These are phyloP conservation scores for Semotilus atromaculatus DNA, from an alignment of 2,797 vertebrate species.

Conservation along the genomic window DNA sequence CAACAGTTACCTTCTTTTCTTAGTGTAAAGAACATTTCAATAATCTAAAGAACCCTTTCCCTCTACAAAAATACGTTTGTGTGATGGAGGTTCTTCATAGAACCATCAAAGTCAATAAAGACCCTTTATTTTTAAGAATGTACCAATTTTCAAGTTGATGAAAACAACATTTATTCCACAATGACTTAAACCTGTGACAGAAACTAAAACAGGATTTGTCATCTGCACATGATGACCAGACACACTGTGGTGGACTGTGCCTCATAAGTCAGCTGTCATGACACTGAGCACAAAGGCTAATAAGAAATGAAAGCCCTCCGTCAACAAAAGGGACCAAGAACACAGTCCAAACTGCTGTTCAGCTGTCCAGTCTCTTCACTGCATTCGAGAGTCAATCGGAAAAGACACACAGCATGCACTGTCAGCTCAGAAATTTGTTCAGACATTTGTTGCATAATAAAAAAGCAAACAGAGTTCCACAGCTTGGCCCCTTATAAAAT, in stretches of 20 bases:
- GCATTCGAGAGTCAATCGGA: constrained; percentile 49
- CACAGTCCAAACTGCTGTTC: constrained; percentile 39
- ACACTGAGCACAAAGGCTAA: constrained; percentile 49
- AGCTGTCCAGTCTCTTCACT: constrained; percentile 43
- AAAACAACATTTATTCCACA: neutral
- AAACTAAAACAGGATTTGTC: constrained; percentile 42
- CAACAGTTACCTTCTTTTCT: neutral
- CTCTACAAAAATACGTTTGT: neutral
- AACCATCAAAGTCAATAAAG: neutral
- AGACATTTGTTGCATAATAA: constrained; percentile 33
- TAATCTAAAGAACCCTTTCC: no score
- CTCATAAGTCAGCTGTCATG: constrained; percentile 52
- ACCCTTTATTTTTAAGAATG: neutral
- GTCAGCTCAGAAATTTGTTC: constrained; percentile 30
- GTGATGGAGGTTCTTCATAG: neutral
- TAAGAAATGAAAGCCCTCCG: constrained; percentile 55
- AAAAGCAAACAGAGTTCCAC: constrained; percentile 4
- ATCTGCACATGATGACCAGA: constrained; percentile 41
- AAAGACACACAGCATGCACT: constrained; percentile 48
- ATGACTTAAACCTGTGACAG: constrained; percentile 33
- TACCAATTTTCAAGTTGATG: neutral
- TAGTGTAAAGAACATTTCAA: neutral
- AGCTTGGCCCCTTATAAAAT: neutral
- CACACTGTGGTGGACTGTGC: constrained; percentile 26
- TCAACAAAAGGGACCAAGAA: constrained; percentile 46